Percentiles rank a stretch among this genome's conserved stretches.
These are phyloP conservation scores for Deroptyus accipitrinus DNA, from an alignment of 2,113 vertebrate genomes.

Conservation along the genomic window DNA sequence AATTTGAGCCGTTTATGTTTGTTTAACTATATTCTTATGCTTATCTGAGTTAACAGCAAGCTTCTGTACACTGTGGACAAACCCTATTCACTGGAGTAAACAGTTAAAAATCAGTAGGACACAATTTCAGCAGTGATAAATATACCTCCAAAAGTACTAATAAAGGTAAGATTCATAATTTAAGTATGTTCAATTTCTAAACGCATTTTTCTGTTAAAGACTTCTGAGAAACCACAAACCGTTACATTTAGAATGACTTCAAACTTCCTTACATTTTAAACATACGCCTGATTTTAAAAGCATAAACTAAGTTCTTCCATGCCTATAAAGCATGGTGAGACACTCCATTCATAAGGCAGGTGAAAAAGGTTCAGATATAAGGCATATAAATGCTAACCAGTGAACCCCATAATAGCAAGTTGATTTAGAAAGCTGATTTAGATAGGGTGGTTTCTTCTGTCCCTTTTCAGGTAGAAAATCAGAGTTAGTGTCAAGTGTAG, in stretches of 20 bases:
- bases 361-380: neutral
- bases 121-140: neutral
- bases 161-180: neutral
- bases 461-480: constrained; percentile 17
- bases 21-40: neutral
- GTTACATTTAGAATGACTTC: neutral
- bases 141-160: neutral
- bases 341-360: neutral
- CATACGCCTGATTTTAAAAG: neutral
- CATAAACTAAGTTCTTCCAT: neutral
- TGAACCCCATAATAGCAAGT: neutral
- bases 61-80: neutral
- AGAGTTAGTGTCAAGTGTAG: neutral
- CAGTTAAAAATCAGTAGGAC: neutral
- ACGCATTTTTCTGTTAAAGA: neutral
- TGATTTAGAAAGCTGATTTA: neutral
- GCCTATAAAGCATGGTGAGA: neutral
- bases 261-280: neutral
- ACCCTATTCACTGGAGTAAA: neutral
- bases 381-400: neutral
- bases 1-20: neutral
- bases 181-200: neutral
- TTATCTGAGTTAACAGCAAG: neutral
- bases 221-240: neutral
- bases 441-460: neutral